Conservation (phyloP, 2,888 invertebrate species). For the Eumerus sabulonum region DNA sequence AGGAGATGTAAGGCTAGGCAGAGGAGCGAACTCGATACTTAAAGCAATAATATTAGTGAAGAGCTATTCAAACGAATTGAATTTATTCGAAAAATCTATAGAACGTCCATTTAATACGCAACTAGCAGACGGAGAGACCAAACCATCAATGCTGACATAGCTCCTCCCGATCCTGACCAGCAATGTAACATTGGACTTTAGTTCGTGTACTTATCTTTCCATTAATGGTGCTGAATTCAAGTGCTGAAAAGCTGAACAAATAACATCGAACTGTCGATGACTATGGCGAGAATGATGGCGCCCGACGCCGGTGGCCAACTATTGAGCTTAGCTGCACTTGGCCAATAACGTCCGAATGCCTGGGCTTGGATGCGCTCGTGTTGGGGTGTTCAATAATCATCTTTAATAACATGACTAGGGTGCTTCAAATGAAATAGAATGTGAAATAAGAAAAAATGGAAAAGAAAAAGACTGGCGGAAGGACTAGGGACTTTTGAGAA, state of each 20-base stretch:
- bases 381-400: constrained; percentile 60
- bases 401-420: constrained; percentile 60
- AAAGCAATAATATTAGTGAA: constrained; percentile 69
- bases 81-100: constrained; percentile 67
- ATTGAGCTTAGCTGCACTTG: constrained; percentile 64
- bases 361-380: constrained; percentile 16
- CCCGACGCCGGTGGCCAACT: constrained; percentile 39
- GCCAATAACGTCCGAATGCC: constrained; percentile 59
- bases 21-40: constrained; percentile 34
- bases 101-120: constrained; percentile 52
- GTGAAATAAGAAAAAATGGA: constrained; percentile 36
- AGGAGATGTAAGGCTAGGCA: not conserved
- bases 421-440: constrained; percentile 60
- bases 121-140: constrained; percentile 41
- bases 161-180: constrained; percentile 1
- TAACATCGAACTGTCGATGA: constrained; percentile 44
- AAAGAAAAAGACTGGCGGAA: constrained; percentile 33
- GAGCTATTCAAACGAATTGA: constrained; percentile 70
- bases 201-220: constrained; percentile 64
- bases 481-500: constrained; percentile 48
- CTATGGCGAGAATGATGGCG: constrained; percentile 5
- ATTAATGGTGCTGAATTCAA: constrained; percentile 64
- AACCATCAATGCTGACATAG: constrained; percentile 21
- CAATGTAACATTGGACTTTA: constrained; percentile 43
- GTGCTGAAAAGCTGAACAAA: constrained; percentile 66